Percentiles rank a stretch among this genome's conserved stretches.
phyloP scores from a whole-genome alignment of 2,113 vertebrate genomes.

The Siniperca knerii region DNA sequence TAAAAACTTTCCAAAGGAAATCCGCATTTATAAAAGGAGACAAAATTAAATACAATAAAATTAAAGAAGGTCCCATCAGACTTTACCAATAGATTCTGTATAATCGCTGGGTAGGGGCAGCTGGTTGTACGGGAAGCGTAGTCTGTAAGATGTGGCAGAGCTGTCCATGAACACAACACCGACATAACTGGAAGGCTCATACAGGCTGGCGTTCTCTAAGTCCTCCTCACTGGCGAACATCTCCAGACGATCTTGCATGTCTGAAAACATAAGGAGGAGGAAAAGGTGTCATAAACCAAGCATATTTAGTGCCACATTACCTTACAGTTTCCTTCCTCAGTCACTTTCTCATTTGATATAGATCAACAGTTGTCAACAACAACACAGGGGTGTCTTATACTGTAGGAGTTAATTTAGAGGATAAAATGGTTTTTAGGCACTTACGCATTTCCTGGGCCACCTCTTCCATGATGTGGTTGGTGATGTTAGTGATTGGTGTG shows the following conservation, averaged over 20 bases:
- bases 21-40: background rate
- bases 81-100: conserved; percentile 84
- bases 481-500: conserved; percentile 83
- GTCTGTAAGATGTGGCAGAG: conserved; percentile 83
- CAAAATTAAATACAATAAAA: no score
- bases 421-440: conserved; percentile 20
- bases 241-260: conserved; percentile 78
- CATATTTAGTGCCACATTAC: no score
- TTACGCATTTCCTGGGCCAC: conserved; percentile 83
- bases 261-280: conserved; percentile 19
- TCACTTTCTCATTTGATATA: background rate
- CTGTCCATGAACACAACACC: conserved; percentile 89
- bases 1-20: no score
- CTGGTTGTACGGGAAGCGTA: conserved; percentile 81
- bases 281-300: background rate
- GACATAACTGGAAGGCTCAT: conserved; percentile 60
- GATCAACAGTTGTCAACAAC: background rate
- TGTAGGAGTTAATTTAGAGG: background rate
- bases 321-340: no score
- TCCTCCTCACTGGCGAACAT: conserved; percentile 82
- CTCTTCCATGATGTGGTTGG: conserved; percentile 87
- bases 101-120: conserved; percentile 78
- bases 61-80: no score
- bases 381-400: background rate
- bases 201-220: conserved; percentile 81